Evolutionary conservation across 2,797 vertebrate species (phyloP).

Genomic region (Xenopus petersii): DNA sequence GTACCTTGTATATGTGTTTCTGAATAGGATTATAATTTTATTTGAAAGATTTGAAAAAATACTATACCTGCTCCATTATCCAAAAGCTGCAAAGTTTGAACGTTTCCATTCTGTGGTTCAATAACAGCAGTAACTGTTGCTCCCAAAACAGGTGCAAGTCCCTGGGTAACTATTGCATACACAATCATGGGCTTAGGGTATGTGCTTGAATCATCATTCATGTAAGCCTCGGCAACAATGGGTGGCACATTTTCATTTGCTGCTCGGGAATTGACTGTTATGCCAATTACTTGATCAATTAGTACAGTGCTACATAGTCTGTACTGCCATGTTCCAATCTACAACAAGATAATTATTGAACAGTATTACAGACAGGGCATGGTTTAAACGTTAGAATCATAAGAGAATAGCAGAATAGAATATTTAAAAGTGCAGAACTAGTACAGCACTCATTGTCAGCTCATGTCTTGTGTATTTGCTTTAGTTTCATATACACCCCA

Average conservation of each 20-base stretch:
- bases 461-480: too few species aligned
- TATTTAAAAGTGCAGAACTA: too few species aligned
- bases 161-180: conserved; percentile 66
- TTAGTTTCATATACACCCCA: too few species aligned
- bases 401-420: too few species aligned
- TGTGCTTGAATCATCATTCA: conserved; percentile 48
- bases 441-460: too few species aligned
- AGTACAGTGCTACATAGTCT: conserved; percentile 42
- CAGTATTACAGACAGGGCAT: too few species aligned
- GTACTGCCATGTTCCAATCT: conserved; percentile 66
- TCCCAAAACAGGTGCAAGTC: conserved; percentile 58
- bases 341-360: conserved; percentile 7
- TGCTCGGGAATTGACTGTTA: conserved; percentile 64
- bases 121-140: conserved; percentile 65
- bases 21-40: too few species aligned
- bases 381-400: too few species aligned
- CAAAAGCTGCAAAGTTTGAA: conserved; percentile 54
- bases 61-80: conserved; percentile 69
- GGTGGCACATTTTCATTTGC: conserved; percentile 56
- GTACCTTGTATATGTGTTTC: too few species aligned
- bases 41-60: background rate
- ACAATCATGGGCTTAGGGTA: conserved; percentile 58
- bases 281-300: conserved; percentile 59
- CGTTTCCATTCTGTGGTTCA: conserved; percentile 51
- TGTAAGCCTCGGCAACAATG: conserved; percentile 54